Evolutionary conservation across 2,797 vertebrate species (phyloP), one percentile per base, ranked within the genome.

Genomic region (Bovichtus diacanthus): DNA sequence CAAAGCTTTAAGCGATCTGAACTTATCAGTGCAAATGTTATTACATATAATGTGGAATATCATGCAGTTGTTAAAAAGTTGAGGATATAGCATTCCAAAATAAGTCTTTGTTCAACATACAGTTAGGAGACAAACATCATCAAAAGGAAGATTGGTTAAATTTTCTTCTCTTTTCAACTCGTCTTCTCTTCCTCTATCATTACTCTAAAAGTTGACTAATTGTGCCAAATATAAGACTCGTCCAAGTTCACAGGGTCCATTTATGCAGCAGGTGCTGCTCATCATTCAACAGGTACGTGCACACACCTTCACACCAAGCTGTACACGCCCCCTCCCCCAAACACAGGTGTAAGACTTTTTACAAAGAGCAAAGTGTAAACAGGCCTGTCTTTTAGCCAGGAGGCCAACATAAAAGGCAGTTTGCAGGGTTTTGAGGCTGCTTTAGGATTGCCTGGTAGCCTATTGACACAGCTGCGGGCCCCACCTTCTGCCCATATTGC

Each of bases 381-480:
- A 91, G 73, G 79, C 61, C 70, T 2, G 63, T 83, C 81, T 86
- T 88, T 86, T 79, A 82, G 83, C 91, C 87, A 87, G 80, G 59
- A 89, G 86, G 81, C 76, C 71, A 9, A 90, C 88, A 94, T 91
- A 89, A 94, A 94, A 93, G 92, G 62, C 72, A 31, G 46, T 82
- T 83, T 80, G 86, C 77, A 76, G 73, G 38, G 72, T 90, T 90
- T 87, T 80, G 80, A 88, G 81, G 77, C 80, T 77, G 84, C 90
- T 91, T 93, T 91, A 78, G 90, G 84, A 86, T 81, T 78, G 80
- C 80, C 83, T 25, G 66, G 83, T 93, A 77, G 87, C 89, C 80
- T 95, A 94, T 95, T 95, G 94, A 95, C 94, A 94, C 94, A 95
- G 95, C 94, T 95, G 94, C 90, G 70, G 73, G 88, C 90, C 91